These are phyloP conservation scores for Phylloscopus trochilus DNA, from an alignment of 2,113 vertebrate species.

Conservation along the genomic window DNA sequence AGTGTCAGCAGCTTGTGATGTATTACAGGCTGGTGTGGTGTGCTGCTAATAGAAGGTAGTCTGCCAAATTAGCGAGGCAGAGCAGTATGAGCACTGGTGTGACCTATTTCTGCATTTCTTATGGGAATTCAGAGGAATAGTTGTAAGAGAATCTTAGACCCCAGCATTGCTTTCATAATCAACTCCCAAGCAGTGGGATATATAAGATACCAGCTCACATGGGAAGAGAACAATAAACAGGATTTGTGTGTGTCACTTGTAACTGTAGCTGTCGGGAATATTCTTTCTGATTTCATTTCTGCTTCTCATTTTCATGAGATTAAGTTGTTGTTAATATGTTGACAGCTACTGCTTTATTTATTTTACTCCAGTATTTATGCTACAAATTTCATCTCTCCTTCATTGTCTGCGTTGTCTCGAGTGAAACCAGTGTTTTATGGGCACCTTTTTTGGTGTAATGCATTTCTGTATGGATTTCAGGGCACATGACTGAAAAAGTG, in stretches of 20 bases:
- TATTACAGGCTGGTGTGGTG: not conserved
- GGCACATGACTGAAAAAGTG: not conserved
- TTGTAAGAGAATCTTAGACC: slow-evolving; percentile 43
- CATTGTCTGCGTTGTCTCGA: not conserved
- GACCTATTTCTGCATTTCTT: slow-evolving; percentile 61
- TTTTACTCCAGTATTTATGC: not conserved
- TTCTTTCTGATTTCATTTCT: slow-evolving; percentile 63
- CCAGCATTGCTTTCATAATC: slow-evolving; percentile 45
- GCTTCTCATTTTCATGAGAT: slow-evolving; percentile 50
- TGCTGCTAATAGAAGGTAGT: slow-evolving; percentile 6
- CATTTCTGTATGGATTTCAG: not conserved
- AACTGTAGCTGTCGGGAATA: slow-evolving; percentile 31
- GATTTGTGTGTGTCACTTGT: slow-evolving; percentile 11
- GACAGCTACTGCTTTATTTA: slow-evolving; percentile 39
- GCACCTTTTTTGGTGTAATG: not conserved
- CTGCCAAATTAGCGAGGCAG: not conserved
- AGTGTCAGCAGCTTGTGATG: slow-evolving; percentile 2
- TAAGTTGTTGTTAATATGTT: slow-evolving; percentile 62
- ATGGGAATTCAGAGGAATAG: slow-evolving; percentile 49
- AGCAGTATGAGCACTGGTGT: not conserved
- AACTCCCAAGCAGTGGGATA: slow-evolving; percentile 18
- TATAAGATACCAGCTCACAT: slow-evolving; percentile 7
- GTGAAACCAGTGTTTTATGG: not conserved
- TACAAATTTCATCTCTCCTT: not conserved
- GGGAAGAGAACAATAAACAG: slow-evolving; percentile 45